phyloP scores from a whole-genome alignment of 2,113 vertebrate genomes.

The Peromyscus maniculatus region DNA sequence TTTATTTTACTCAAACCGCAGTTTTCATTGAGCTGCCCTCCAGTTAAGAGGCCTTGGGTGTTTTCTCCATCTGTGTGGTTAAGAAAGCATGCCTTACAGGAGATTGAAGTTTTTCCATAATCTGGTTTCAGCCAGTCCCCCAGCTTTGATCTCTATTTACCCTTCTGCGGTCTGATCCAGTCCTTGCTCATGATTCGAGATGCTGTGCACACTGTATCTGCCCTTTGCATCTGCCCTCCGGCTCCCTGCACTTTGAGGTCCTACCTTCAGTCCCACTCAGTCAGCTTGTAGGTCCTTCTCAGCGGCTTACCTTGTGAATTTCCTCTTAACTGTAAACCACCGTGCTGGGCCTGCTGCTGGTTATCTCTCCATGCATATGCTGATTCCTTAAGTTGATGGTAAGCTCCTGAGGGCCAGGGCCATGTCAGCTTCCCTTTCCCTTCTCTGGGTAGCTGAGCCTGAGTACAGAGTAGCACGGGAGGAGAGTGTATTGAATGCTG shows the following conservation, averaged over 20 bases:
- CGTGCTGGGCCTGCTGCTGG: background rate
- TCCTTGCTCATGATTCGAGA: background rate
- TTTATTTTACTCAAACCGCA: background rate
- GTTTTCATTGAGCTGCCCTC: background rate
- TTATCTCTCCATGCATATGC: background rate
- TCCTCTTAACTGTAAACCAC: background rate
- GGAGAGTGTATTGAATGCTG: background rate
- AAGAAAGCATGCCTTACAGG: slow-evolving; percentile 11
- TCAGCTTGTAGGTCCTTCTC: background rate
- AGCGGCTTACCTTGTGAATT: background rate
- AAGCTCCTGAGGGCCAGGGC: slow-evolving; percentile 9
- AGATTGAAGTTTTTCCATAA: background rate
- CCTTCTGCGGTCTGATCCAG: background rate
- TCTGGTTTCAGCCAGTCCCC: slow-evolving; percentile 7
- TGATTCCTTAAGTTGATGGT: background rate
- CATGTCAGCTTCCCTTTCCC: background rate
- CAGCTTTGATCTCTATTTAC: background rate
- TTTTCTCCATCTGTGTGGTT: background rate
- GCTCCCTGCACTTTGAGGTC: background rate
- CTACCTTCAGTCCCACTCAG: background rate
- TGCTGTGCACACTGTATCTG: background rate
- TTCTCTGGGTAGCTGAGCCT: background rate
- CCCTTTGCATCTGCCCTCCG: background rate
- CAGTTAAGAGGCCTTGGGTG: background rate
- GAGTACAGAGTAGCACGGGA: background rate